Evolutionary conservation across 2,113 vertebrate genomes (phyloP), one percentile per base, ranked within the genome.

Genomic region (Eublepharis macularius): DNA sequence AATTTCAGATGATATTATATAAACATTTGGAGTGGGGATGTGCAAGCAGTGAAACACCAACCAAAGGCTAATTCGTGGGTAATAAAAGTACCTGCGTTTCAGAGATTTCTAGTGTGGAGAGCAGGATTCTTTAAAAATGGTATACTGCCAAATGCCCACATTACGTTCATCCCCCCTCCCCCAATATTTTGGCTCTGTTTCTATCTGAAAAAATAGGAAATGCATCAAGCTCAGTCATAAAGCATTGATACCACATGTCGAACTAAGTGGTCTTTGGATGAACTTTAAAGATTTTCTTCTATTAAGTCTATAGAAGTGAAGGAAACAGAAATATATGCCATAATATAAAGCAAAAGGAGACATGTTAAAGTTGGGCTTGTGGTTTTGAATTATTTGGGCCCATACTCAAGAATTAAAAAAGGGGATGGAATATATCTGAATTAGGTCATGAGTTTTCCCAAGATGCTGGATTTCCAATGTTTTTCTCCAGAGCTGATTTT

Each of bases 261-360:
- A 63, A 89, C n/a, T 92, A 80, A 89, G 81, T 83, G 88, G 80
- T 84, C 66, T 91, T 94, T 92, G 93, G 87, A 93, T 90, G 57
- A n/a, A 92, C 85, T 94, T 95, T 95, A 94, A 95, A 95, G 74
- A 19, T 0, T 26, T 94, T 94, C 82, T 87, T 89, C 92, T 91
- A 93, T 85, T 92, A 92, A 86, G 65, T 86, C 63, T 91, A 83
- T 94, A 92, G 95, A 94, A 85, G 32, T 91, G 88, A 87, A 92
- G 87, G 82, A 95, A 94, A 92, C 54, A 90, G 83, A 95, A 81
- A 92, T 29, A 57, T 88, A 87, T 89, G 81, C 63, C 66, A 72
- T 81, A 94, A 63, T 66, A 87, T 81, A 92, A 90, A 90, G 87
- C 78, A 80, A 73, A 60, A 57, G 84, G 90, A 90, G 93, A 91